Conservation (phyloP, 2,888 invertebrate genomes). For the Entomobrya multifasciata region DNA sequence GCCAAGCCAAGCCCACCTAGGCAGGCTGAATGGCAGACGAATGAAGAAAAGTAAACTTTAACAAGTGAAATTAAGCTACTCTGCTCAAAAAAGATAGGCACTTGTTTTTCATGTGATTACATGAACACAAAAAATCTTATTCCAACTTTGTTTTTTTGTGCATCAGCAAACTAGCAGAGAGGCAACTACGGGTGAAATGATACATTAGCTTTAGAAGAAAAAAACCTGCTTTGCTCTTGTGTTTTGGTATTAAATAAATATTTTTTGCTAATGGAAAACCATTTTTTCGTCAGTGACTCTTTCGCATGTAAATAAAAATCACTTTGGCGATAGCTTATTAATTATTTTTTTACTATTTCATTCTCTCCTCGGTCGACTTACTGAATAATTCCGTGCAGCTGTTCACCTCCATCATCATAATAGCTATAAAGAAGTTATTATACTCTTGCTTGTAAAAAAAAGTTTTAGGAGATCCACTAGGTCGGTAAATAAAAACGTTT, state of each 20-base stretch:
- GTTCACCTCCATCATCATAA: conserved; percentile 1
- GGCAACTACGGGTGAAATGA: not conserved
- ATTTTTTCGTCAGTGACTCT: conserved; percentile 21
- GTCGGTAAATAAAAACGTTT: not conserved
- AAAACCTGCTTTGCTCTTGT: not conserved
- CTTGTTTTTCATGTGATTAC: no score
- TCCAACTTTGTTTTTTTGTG: no score
- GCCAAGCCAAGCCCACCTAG: conserved; percentile 69
- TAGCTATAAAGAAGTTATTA: not conserved
- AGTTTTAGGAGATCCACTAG: not conserved
- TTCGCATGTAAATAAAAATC: conserved; percentile 24
- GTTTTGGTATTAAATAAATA: not conserved
- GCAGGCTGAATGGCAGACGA: not conserved
- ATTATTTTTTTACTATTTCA: conserved; percentile 37
- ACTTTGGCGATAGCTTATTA: conserved; percentile 29
- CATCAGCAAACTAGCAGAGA: not conserved
- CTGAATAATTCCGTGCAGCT: conserved; percentile 23
- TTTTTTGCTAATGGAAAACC: conserved; percentile 35
- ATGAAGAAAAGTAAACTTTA: no score
- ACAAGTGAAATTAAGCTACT: no score
- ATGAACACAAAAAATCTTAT: no score
- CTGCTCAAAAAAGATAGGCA: no score
- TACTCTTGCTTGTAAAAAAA: not conserved
- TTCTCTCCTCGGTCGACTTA: not conserved
- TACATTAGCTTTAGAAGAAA: not conserved